phyloP scores from a whole-genome alignment of 2,888 invertebrate species.

The Ectropis crepuscularia region DNA sequence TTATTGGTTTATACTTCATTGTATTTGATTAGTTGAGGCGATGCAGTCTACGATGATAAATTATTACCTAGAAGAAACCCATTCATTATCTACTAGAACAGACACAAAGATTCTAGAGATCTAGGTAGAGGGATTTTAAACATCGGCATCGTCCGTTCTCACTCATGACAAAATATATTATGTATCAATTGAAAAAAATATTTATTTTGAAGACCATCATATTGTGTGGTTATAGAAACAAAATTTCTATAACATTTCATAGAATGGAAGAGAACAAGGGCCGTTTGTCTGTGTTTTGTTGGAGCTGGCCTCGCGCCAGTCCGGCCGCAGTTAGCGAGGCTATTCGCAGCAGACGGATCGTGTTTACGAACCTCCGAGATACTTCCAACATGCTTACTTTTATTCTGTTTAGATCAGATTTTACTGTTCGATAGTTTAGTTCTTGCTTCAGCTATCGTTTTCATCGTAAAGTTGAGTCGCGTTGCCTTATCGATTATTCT shows the following conservation, averaged over 20 bases:
- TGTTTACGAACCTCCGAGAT: conserved; percentile 16
- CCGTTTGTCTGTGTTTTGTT: conserved; percentile 19
- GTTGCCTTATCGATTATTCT: too few relatives aligned
- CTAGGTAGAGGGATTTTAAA: too few relatives aligned
- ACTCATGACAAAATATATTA: too few relatives aligned
- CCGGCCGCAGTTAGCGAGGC: conserved; percentile 17
- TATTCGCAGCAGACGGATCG: conserved; percentile 24
- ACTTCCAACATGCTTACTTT: conserved; percentile 5
- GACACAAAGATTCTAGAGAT: not conserved
- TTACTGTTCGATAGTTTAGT: not conserved
- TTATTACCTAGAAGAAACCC: too few relatives aligned
- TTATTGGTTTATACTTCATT: too few relatives aligned
- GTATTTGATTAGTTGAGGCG: too few relatives aligned
- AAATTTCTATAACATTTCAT: not conserved
- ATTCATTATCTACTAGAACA: too few relatives aligned
- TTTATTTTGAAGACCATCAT: too few relatives aligned
- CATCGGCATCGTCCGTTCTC: too few relatives aligned
- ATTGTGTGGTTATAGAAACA: too few relatives aligned
- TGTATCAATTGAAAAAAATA: too few relatives aligned
- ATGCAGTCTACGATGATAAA: too few relatives aligned
- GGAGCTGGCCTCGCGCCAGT: conserved; percentile 29
- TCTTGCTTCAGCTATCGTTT: not conserved
- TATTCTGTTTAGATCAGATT: conserved; percentile 1
- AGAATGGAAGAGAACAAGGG: conserved; percentile 17
- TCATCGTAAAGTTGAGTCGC: not conserved